These are phyloP conservation scores for Petroica traversi DNA, from an alignment of 2,113 vertebrate genomes.

Conservation along the genomic window DNA sequence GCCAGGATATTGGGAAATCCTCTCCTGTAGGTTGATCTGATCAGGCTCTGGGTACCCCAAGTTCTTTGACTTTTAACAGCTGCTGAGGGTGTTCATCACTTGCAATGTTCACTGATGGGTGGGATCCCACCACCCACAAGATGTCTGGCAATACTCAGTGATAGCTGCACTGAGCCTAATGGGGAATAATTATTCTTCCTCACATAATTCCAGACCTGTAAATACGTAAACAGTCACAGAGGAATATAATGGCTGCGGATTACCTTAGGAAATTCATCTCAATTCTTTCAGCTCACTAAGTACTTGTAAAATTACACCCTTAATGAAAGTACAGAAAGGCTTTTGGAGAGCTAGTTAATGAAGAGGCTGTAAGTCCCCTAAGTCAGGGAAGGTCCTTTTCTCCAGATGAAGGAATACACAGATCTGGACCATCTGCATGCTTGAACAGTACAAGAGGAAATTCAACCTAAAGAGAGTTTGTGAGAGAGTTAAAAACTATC, in stretches of 20 bases:
- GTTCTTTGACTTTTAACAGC: background rate
- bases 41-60: background rate
- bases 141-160: background rate
- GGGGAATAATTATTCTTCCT: background rate
- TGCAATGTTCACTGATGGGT: background rate
- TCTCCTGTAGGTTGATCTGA: background rate
- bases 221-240: background rate
- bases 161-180: background rate
- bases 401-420: background rate
- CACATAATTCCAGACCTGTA: background rate
- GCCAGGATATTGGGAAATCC: background rate
- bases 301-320: background rate
- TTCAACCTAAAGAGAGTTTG: background rate
- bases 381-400: background rate
- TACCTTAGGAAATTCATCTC: background rate
- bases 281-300: background rate
- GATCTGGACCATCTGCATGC: background rate
- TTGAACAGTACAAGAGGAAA: background rate
- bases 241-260: background rate
- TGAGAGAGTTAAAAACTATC: background rate
- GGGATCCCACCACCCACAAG: background rate
- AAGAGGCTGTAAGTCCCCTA: background rate
- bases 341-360: background rate
- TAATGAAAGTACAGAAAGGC: background rate
- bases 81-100: background rate